phyloP scores from a whole-genome alignment of 37 sponge, comb jelly and placozoan genomes.

The Ianthella basta region DNA sequence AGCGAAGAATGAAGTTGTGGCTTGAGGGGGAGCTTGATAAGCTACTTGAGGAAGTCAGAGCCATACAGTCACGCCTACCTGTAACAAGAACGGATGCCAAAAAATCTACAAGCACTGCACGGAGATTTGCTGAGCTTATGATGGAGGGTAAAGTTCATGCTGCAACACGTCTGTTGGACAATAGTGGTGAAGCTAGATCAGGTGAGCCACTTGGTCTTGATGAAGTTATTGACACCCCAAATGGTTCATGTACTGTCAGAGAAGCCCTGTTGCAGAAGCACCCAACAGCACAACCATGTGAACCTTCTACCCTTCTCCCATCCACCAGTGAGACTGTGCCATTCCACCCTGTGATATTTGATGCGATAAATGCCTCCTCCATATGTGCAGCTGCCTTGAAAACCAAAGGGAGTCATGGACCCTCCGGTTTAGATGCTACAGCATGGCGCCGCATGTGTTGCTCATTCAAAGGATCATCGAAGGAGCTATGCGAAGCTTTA shows the following conservation, averaged over 20 bases:
- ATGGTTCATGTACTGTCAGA: neutral
- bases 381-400: slow-evolving; percentile 4
- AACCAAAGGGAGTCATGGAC: slow-evolving; percentile 21
- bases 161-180: neutral
- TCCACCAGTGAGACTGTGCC: neutral
- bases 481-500: slow-evolving; percentile 8
- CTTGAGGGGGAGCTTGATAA: neutral
- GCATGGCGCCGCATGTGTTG: slow-evolving; percentile 22
- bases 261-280: neutral
- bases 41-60: slow-evolving; percentile 21
- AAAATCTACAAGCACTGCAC: neutral
- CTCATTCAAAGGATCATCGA: slow-evolving; percentile 10
- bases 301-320: neutral
- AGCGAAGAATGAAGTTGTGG: slow-evolving; percentile 33
- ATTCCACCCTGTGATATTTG: slow-evolving; percentile 7
- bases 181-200: neutral
- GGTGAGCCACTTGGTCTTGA: neutral
- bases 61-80: slow-evolving; percentile 30
- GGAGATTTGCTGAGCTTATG: slow-evolving; percentile 22
- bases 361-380: neutral
- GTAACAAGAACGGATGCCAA: neutral
- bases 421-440: slow-evolving; percentile 16
- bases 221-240: neutral
- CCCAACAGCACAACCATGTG: slow-evolving; percentile 21
- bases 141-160: neutral